Percentiles rank a stretch among this genome's conserved stretches.
phyloP scores from a whole-genome alignment of 2,113 vertebrate genomes.

The Crotalus tigris region DNA sequence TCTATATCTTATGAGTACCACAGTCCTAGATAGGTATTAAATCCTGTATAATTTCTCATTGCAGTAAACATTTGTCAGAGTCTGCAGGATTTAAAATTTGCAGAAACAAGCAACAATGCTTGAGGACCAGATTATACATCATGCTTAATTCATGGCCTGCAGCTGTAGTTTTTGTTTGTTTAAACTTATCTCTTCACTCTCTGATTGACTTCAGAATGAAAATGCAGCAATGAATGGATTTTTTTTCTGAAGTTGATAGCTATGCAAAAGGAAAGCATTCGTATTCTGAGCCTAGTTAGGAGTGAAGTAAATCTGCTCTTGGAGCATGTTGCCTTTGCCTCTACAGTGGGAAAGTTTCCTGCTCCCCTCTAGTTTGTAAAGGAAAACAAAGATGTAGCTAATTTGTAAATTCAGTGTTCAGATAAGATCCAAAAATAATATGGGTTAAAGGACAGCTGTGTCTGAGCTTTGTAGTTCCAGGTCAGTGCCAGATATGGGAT shows the following conservation, averaged over 20 bases:
- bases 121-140: not conserved
- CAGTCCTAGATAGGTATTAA: not conserved
- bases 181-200: not conserved
- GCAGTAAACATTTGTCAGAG: not conserved
- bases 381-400: not conserved
- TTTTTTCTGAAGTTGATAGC: not conserved
- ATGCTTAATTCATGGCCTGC: not conserved
- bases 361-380: not conserved
- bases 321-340: not conserved
- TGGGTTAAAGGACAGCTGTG: not conserved
- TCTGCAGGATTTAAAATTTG: not conserved
- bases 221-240: not conserved
- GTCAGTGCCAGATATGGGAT: not conserved
- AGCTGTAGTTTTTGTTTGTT: not conserved
- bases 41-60: not conserved
- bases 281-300: not conserved
- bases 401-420: not conserved
- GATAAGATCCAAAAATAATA: not conserved
- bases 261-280: not conserved
- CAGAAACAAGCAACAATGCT: not conserved
- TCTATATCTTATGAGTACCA: not conserved
- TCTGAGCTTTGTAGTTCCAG: not conserved
- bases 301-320: not conserved
- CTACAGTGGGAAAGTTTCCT: not conserved
- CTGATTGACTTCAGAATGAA: not conserved